Conservation (phyloP, 35 echinoderm and acorn worm species). For the Hemicentrotus pulcherrimus region DNA sequence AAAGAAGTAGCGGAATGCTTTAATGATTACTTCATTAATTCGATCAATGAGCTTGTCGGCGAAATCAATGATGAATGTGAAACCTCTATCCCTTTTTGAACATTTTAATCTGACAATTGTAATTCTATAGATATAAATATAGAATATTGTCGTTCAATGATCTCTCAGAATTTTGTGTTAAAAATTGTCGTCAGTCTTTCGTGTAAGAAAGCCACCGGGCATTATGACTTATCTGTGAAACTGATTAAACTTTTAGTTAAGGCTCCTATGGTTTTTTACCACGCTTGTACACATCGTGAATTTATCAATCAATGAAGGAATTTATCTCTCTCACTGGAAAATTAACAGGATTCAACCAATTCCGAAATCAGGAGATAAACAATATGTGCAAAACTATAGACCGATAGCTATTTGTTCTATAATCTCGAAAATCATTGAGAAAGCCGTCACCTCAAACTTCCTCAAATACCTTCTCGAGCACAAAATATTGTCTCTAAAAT, state of each 20-base stretch:
- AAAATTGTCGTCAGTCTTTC: neutral
- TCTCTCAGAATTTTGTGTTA: neutral
- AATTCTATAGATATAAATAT: neutral
- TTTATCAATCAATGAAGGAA: slow-evolving; percentile 24
- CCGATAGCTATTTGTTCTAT: neutral
- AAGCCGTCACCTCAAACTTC: neutral
- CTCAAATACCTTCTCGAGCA: neutral
- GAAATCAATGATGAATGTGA: slow-evolving; percentile 6
- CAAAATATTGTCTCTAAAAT: neutral
- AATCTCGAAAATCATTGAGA: slow-evolving; percentile 5
- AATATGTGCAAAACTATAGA: too few relatives aligned
- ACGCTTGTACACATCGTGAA: slow-evolving; percentile 10
- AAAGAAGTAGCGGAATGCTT: slow-evolving; percentile 27
- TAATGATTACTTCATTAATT: slow-evolving; percentile 27
- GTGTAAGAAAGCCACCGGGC: slow-evolving; percentile 21
- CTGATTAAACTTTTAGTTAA: neutral
- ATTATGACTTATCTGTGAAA: slow-evolving; percentile 19
- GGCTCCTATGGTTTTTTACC: neutral
- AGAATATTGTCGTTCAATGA: neutral
- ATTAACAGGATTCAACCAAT: slow-evolving; percentile 23
- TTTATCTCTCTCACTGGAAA: neutral
- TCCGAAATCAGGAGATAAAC: slow-evolving; percentile 10
- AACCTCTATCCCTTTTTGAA: neutral
- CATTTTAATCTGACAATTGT: too few relatives aligned
- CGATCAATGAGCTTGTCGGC: neutral